Conservation (phyloP, 2,888 invertebrate genomes). For the Anarsia innoxiella region DNA sequence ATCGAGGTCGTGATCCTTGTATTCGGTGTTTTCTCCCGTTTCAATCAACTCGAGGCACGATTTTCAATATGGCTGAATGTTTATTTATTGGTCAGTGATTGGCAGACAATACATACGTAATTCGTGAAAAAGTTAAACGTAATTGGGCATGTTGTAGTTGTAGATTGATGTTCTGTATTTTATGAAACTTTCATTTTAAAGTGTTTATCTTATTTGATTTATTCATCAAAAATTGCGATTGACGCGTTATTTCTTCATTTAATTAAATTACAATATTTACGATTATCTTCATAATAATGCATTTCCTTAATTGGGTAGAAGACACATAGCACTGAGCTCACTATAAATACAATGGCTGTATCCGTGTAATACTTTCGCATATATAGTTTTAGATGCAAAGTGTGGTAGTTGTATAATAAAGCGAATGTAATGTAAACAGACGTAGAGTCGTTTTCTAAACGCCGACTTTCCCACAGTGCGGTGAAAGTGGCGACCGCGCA, state of each 20-base stretch:
- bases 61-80: slow-evolving; percentile 6
- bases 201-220: too few relatives aligned
- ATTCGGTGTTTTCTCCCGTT: slow-evolving; percentile 32
- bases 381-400: too few relatives aligned
- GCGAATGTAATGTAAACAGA: slow-evolving; percentile 33
- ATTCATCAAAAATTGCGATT: too few relatives aligned
- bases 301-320: too few relatives aligned
- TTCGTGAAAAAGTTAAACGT: background rate
- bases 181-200: too few relatives aligned
- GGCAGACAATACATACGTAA: slow-evolving; percentile 5
- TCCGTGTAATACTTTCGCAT: too few relatives aligned
- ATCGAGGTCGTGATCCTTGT: slow-evolving; percentile 55
- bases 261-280: too few relatives aligned
- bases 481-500: slow-evolving; percentile 63
- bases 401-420: slow-evolving; percentile 11
- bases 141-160: slow-evolving; percentile 8
- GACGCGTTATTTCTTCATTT: too few relatives aligned
- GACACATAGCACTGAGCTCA: too few relatives aligned
- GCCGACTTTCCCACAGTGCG: slow-evolving; percentile 63
- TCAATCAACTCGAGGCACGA: slow-evolving; percentile 11
- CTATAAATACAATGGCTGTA: too few relatives aligned
- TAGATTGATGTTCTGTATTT: too few relatives aligned
- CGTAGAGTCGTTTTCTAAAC: slow-evolving; percentile 56
- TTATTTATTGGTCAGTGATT: slow-evolving; percentile 10
- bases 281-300: too few relatives aligned